These are phyloP conservation scores for Pampusana beccarii DNA, from an alignment of 2,113 vertebrate genomes.

Conservation along the genomic window DNA sequence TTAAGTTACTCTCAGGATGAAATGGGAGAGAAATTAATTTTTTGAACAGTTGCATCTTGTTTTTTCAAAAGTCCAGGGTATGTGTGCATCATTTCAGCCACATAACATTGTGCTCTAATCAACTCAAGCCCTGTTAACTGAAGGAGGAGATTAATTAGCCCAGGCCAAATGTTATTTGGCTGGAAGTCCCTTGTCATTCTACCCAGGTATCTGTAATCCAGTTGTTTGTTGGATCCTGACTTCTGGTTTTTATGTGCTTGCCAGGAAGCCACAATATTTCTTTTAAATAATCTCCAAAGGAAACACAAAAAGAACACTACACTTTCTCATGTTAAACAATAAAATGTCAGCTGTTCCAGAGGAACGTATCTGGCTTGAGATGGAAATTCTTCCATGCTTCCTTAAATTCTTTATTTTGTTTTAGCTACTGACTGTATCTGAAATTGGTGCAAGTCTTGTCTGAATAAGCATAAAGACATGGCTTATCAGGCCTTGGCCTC, in stretches of 20 bases:
- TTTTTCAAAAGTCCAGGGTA: not conserved
- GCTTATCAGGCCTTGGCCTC: not conserved
- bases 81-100: not conserved
- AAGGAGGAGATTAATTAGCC: not conserved
- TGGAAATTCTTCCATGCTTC: slow-evolving; percentile 23
- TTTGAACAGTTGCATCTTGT: not conserved
- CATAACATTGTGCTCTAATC: not conserved
- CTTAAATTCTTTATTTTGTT: slow-evolving; percentile 15
- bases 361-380: not conserved
- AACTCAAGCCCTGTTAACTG: not conserved
- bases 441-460: not conserved
- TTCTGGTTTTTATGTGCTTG: slow-evolving; percentile 10
- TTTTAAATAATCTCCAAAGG: slow-evolving; percentile 51
- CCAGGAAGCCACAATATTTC: not conserved
- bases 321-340: slow-evolving; percentile 29
- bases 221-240: not conserved
- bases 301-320: slow-evolving; percentile 6
- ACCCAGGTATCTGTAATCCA: slow-evolving; percentile 34
- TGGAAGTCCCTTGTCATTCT: not conserved
- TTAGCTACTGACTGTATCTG: not conserved
- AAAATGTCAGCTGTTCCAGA: not conserved
- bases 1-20: not conserved
- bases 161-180: not conserved
- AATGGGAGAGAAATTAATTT: not conserved
- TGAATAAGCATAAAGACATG: not conserved